Base-by-base conservation (phyloP, 1,140 invertebrate species). In the Platorchestia sp. region DNA sequence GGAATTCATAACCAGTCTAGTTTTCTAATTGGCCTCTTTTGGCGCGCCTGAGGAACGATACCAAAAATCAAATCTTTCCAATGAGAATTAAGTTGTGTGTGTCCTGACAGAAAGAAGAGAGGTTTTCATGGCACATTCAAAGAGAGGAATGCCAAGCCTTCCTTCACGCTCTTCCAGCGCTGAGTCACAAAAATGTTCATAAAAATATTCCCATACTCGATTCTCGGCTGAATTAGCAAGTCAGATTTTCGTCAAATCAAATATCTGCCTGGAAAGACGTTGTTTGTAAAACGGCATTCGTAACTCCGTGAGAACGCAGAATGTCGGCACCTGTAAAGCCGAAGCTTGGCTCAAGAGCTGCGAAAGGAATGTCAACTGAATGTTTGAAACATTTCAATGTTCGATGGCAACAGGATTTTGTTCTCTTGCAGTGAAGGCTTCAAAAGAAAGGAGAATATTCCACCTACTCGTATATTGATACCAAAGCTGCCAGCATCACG, bases 171-270 rank as follows among this genome's bases (percentile, higher is more conserved):
- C 27, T 10, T 75, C 27, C 59, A 10, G 7, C 59, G 59, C 3
- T 89, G 87, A 10, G 16, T 89, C 27, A 89, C 87, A 1, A 41
- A 89, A 89, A 41, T 89, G 87, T 41, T 44, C 59, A 75, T 42
- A 89, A 43, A 89, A 89, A 89, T 89, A 89, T 89, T 89, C 42
- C 27, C 10, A 42, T 44, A 14, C 43, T 89, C 87, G 87, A 16
- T 14, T 89, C 87, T 41, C 3, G 1, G 10, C 16, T n/a, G 91
- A 93, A 93, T 93, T 93, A 93, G 91, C 91, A 93, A 93, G 43
- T 93, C 91, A 93, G 44, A 93, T 93, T n/a, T 44, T 47, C 91
- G 42, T 10, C n/a, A 93, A 45, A 93, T 93, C 91, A 93, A 93
- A 93, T 93, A 45, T 45, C 91, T 93, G 45, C 19, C 91, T 0